phyloP scores from a whole-genome alignment of 1,140 invertebrate species.

The Marisa cornuarietis region DNA sequence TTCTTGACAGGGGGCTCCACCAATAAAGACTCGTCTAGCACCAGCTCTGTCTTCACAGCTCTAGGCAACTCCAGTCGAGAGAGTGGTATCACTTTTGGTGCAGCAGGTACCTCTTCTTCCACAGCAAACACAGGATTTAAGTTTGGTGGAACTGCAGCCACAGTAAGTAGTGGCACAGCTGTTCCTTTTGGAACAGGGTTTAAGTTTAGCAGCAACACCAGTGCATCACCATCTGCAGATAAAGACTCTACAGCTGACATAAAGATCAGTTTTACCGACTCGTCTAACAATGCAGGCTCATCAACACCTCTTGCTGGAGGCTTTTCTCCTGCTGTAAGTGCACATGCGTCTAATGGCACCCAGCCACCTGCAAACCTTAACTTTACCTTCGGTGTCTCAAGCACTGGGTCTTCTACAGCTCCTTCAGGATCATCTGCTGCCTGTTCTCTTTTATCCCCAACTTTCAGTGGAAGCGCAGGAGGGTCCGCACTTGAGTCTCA shows the following conservation, averaged over 20 bases:
- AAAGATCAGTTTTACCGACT: not conserved
- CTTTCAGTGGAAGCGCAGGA: no score
- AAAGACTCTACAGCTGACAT: not conserved
- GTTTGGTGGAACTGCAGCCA: not conserved
- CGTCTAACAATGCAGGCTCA: not conserved
- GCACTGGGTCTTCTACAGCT: not conserved
- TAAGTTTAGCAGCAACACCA: not conserved
- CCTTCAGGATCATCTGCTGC: not conserved
- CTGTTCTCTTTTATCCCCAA: no score
- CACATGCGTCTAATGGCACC: not conserved
- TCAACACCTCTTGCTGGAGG: not conserved
- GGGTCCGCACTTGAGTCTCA: no score
- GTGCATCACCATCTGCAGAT: not conserved
- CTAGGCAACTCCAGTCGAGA: not conserved
- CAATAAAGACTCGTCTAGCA: not conserved
- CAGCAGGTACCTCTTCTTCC: not conserved
- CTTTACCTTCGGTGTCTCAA: not conserved
- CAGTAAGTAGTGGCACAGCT: not conserved
- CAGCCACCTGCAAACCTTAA: not conserved
- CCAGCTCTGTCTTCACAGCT: not conserved
- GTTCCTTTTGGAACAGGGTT: no score
- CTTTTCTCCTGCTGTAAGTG: not conserved
- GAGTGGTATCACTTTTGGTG: not conserved
- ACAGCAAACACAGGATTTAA: slow-evolving; percentile 17
- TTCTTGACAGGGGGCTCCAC: not conserved